These are phyloP conservation scores for Passer montanus DNA, from an alignment of 2,113 vertebrate genomes.

Conservation along the genomic window DNA sequence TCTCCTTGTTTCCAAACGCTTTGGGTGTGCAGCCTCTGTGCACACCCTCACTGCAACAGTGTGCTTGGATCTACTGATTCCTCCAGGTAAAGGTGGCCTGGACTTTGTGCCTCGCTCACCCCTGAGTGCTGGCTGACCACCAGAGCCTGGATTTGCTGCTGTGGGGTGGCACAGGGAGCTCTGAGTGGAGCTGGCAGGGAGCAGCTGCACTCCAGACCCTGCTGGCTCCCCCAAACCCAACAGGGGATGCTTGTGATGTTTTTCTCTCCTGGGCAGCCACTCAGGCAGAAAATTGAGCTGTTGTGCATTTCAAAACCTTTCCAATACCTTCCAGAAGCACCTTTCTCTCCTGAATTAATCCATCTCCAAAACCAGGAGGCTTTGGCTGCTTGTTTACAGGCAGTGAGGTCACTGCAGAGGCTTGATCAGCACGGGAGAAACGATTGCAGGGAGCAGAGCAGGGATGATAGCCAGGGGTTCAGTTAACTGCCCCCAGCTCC, in stretches of 20 bases:
- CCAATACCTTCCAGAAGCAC: accelerated
- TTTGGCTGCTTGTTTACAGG: neutral
- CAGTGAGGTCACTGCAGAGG: neutral
- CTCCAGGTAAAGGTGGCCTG: accelerated
- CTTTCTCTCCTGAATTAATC: neutral
- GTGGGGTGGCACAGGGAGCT: accelerated
- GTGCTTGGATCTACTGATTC: accelerated
- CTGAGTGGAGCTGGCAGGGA: neutral
- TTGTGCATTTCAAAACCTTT: neutral
- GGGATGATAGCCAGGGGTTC: neutral
- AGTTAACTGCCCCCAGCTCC: slow-evolving; percentile 15
- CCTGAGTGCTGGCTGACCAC: accelerated
- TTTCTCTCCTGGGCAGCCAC: neutral
- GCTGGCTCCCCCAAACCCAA: accelerated
- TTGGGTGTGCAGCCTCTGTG: neutral
- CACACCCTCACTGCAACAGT: accelerated
- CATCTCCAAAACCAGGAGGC: accelerated
- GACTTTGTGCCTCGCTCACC: accelerated
- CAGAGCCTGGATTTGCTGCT: neutral
- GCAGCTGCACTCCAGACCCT: accelerated
- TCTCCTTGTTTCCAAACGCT: accelerated
- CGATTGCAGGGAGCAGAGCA: neutral
- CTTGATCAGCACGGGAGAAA: neutral
- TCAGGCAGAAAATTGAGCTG: neutral
- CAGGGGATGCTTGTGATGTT: accelerated